Evolutionary conservation across 2,888 invertebrate species (phyloP).

Genomic region (Acleris sparsana): DNA sequence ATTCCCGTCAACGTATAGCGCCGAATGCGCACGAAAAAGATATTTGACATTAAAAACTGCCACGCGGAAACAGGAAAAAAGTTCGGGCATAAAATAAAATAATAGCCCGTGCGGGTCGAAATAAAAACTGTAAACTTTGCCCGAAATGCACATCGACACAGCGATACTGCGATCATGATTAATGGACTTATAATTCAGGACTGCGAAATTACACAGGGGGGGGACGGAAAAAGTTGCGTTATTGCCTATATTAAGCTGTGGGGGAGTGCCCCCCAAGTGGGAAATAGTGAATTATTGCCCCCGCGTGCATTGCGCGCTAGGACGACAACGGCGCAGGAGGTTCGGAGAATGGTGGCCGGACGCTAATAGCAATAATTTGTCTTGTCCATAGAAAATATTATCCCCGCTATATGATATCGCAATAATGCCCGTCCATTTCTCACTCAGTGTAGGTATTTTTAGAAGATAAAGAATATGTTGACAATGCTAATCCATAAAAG

Average conservation of each 20-base stretch:
- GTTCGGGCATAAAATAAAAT: constrained; percentile 32
- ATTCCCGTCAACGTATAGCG: neutral
- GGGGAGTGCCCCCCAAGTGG: constrained; percentile 44
- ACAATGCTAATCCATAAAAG: neutral
- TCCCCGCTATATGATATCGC: constrained; percentile 36
- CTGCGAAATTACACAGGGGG: constrained; percentile 59
- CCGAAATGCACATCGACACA: constrained; percentile 49
- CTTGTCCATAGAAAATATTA: constrained; percentile 37
- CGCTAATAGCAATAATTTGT: constrained; percentile 36
- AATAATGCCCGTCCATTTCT: constrained; percentile 34
- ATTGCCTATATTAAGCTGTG: constrained; percentile 69
- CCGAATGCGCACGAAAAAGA: constrained; percentile 9
- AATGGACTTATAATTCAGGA: constrained; percentile 68
- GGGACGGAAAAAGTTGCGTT: constrained; percentile 62
- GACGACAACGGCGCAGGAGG: constrained; percentile 30
- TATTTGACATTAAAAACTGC: constrained; percentile 17
- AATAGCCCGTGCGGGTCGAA: constrained; percentile 23
- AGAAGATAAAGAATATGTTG: constrained; percentile 6
- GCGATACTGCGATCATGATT: constrained; percentile 62
- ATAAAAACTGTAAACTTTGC: constrained; percentile 50
- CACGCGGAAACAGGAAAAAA: constrained; percentile 16
- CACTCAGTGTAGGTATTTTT: constrained; percentile 31
- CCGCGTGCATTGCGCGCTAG: constrained; percentile 41
- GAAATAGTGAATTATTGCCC: constrained; percentile 67
- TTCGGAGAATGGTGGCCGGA: constrained; percentile 29